These are phyloP conservation scores for Cydia pomonella DNA, from an alignment of 1,140 invertebrate genomes.

Conservation along the genomic window DNA sequence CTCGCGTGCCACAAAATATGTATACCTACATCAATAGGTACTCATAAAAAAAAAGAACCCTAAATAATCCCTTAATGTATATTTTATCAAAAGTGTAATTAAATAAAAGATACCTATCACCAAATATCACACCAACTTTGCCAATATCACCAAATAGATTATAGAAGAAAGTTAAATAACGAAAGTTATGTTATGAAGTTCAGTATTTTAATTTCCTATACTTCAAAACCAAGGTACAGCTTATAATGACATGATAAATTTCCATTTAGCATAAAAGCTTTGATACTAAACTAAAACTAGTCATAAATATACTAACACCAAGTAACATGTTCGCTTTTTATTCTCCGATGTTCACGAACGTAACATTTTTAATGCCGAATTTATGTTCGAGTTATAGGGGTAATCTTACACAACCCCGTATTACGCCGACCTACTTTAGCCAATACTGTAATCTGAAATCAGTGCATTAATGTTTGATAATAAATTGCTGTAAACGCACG, in stretches of 20 bases:
- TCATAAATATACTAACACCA: slow-evolving; percentile 1
- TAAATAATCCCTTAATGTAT: too few species aligned
- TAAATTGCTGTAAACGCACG: slow-evolving; percentile 46
- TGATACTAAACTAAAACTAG: neutral
- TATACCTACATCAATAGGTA: too few species aligned
- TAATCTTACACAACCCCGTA: slow-evolving; percentile 49
- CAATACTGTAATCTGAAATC: slow-evolving; percentile 55
- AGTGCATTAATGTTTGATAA: slow-evolving; percentile 52
- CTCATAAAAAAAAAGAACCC: too few species aligned
- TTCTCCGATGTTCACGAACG: slow-evolving; percentile 11
- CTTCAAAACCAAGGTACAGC: neutral
- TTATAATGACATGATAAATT: neutral
- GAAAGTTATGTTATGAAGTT: too few species aligned
- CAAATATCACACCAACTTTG: too few species aligned
- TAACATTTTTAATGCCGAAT: slow-evolving; percentile 43
- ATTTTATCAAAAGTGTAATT: too few species aligned
- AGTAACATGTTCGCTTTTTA: neutral
- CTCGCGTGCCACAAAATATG: too few species aligned
- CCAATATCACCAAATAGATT: too few species aligned
- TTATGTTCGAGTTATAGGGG: slow-evolving; percentile 46
- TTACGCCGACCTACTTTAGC: slow-evolving; percentile 51
- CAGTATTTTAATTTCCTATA: too few species aligned
- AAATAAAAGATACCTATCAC: too few species aligned
- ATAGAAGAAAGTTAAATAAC: too few species aligned
- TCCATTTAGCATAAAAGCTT: neutral